A percentile compares a stretch with the other conserved stretches of the same genome.
phyloP scores from a whole-genome alignment of 2,888 invertebrate genomes.

The Drosophila incognita region DNA sequence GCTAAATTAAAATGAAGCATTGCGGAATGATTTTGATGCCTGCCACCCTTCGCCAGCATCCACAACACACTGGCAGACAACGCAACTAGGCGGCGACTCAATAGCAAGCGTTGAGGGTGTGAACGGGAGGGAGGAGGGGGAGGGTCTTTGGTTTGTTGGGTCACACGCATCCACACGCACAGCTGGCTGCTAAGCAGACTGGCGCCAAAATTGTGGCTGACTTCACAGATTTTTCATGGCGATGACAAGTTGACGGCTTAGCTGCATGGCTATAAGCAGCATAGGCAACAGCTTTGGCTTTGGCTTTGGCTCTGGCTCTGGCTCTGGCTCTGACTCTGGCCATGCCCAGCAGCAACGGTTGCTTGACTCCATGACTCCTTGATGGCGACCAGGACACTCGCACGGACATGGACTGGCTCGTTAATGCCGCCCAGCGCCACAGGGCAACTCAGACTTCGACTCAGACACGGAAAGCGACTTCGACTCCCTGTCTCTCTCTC shows the following conservation, averaged over 20 bases:
- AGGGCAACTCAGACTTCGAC: conserved; percentile 51
- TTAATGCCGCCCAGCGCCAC: conserved; percentile 66
- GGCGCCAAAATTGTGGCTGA: conserved; percentile 83
- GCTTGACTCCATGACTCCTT: conserved; percentile 47
- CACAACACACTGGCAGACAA: not conserved
- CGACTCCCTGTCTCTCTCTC: not conserved
- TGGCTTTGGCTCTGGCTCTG: conserved; percentile 7
- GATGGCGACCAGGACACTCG: conserved; percentile 15
- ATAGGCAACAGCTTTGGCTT: conserved; percentile 19
- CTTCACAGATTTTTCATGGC: conserved; percentile 81
- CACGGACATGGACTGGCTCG: conserved; percentile 56
- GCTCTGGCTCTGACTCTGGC: conserved; percentile 24
- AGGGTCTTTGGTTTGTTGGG: conserved; percentile 21
- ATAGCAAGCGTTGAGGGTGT: not conserved
- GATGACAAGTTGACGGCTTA: conserved; percentile 74
- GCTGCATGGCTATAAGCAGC: conserved; percentile 47
- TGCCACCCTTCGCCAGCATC: not conserved
- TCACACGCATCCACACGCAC: conserved; percentile 74
- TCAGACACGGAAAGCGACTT: conserved; percentile 21
- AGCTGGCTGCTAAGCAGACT: conserved; percentile 82
- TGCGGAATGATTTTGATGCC: conserved; percentile 65
- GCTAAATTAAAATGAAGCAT: conserved; percentile 75
- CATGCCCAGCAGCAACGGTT: conserved; percentile 43
- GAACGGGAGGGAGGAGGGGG: too few species aligned
- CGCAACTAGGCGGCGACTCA: not conserved